phyloP scores from a whole-genome alignment of 2,113 vertebrate species.

The Eonycteris spelaea region DNA sequence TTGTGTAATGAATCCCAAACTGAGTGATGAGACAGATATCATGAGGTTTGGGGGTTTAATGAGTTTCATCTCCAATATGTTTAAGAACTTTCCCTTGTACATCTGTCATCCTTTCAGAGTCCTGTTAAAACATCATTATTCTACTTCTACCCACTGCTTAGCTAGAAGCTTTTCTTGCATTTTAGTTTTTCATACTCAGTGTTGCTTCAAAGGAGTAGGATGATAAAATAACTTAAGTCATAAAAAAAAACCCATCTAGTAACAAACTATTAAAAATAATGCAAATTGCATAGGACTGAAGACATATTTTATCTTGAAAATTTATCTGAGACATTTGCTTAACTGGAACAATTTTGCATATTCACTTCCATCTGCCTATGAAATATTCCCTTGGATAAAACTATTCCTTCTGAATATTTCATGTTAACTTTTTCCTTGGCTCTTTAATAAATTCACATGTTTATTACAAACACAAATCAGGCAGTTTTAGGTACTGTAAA shows the following conservation, averaged over 20 bases:
- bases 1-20: constrained; percentile 61
- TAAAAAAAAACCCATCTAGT: constrained; percentile 46
- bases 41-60: constrained; percentile 58
- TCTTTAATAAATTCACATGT: constrained; percentile 63
- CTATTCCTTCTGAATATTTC: constrained; percentile 65
- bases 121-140: constrained; percentile 35
- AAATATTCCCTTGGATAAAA: constrained; percentile 69
- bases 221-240: constrained; percentile 54
- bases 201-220: constrained; percentile 20
- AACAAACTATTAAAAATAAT: constrained; percentile 67
- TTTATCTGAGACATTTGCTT: constrained; percentile 73
- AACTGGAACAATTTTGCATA: constrained; percentile 75
- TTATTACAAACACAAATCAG: constrained; percentile 70
- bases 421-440: constrained; percentile 33
- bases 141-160: neutral
- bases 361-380: constrained; percentile 73
- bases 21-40: constrained; percentile 63
- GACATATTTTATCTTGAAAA: constrained; percentile 75
- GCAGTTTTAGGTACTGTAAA: constrained; percentile 34
- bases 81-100: constrained; percentile 53
- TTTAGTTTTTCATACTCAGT: neutral
- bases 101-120: constrained; percentile 65
- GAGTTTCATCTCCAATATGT: constrained; percentile 54
- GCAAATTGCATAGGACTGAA: constrained; percentile 55
- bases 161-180: constrained; percentile 38